These are phyloP conservation scores for Limanda limanda DNA, from an alignment of 2,113 vertebrate genomes.

Conservation along the genomic window DNA sequence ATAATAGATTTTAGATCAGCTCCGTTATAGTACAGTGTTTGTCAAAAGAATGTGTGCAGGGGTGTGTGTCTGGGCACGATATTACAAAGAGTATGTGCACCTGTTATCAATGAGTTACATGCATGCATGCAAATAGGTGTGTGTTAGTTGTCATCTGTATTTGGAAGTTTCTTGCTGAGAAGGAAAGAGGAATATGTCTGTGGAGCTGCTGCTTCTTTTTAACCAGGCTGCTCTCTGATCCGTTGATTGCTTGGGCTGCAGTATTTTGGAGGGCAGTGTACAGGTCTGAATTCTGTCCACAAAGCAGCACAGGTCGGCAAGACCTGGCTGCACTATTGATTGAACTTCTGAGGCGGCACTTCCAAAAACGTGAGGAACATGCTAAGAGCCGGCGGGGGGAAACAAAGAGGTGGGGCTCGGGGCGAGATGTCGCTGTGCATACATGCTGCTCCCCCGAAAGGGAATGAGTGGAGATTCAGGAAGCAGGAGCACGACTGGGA, in stretches of 20 bases:
- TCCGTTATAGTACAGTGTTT: conserved; percentile 11
- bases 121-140: not conserved
- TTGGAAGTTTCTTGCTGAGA: not conserved
- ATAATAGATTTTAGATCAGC: conserved; percentile 34
- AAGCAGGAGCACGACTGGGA: not conserved
- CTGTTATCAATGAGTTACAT: conserved; percentile 2
- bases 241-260: conserved; percentile 52
- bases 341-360: conserved; percentile 63
- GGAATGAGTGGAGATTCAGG: conserved; percentile 5
- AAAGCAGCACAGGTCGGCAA: conserved; percentile 61
- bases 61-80: not conserved
- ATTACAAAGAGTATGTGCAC: not conserved
- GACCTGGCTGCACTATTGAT: conserved; percentile 72
- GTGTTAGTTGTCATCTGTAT: not conserved
- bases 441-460: conserved; percentile 18
- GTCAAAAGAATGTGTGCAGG: not conserved
- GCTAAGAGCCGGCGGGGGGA: conserved; percentile 45
- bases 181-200: conserved; percentile 7
- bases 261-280: conserved; percentile 45
- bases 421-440: conserved; percentile 33
- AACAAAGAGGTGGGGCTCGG: conserved; percentile 18
- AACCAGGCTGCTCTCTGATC: conserved; percentile 62
- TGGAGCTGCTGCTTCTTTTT: conserved; percentile 25
- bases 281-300: conserved; percentile 70
- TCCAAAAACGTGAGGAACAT: conserved; percentile 72